Percentiles rank a stretch among this genome's conserved stretches.
These are phyloP conservation scores for Porites lutea DNA, from an alignment of 64 coral and sea anemone species.

Conservation along the genomic window DNA sequence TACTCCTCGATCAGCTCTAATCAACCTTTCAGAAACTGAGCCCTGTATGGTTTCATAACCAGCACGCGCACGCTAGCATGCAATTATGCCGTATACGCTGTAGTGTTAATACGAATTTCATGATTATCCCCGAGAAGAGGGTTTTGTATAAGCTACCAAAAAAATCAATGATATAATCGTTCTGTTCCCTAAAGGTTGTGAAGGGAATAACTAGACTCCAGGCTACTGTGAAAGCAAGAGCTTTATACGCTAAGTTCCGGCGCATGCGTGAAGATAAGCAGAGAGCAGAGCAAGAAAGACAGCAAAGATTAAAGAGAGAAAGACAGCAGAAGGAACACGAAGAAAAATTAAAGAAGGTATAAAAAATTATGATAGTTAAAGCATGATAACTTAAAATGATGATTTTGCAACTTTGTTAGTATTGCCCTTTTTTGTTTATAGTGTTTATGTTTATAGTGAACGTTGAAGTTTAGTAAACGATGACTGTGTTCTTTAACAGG, in stretches of 20 bases:
- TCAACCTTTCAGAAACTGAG: too few species aligned
- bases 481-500: not conserved
- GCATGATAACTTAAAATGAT: too few species aligned
- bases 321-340: conserved; percentile 37
- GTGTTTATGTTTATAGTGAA: not conserved
- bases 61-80: too few species aligned
- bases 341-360: conserved; percentile 5
- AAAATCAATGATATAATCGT: not conserved
- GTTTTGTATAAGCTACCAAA: too few species aligned
- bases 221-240: conserved; percentile 28
- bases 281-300: conserved; percentile 29
- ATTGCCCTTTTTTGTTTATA: not conserved
- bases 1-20: too few species aligned
- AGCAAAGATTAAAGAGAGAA: conserved; percentile 37
- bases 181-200: not conserved
- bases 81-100: too few species aligned
- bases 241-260: not conserved
- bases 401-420: too few species aligned
- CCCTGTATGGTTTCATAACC: too few species aligned
- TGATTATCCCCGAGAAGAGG: too few species aligned
- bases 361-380: not conserved
- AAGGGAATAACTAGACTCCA: conserved; percentile 59
- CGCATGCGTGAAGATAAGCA: conserved; percentile 34
- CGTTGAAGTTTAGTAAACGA: not conserved
- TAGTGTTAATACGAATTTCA: too few species aligned